These are phyloP conservation scores for Polyploca ridens DNA, from an alignment of 2,888 invertebrate genomes.

Conservation along the genomic window DNA sequence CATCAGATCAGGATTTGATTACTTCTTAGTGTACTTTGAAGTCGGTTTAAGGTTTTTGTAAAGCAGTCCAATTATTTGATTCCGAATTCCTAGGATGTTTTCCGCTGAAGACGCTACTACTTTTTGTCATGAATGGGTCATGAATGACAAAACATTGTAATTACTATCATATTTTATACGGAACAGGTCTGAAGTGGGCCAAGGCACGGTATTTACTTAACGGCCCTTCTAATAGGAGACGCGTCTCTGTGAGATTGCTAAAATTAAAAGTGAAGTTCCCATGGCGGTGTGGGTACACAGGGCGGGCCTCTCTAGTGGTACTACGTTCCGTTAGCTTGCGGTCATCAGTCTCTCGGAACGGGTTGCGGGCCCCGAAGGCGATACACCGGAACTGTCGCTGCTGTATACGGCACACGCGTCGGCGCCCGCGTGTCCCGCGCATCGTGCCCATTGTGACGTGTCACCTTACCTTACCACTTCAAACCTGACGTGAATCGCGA, in stretches of 20 bases:
- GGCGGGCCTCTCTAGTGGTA: conserved; percentile 61
- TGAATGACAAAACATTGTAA: conserved; percentile 44
- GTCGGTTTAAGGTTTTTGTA: too few relatives aligned
- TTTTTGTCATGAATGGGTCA: conserved; percentile 16
- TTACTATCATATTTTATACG: conserved; percentile 48
- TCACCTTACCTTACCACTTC: conserved; percentile 21
- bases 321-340: conserved; percentile 76
- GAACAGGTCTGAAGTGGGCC: conserved; percentile 51
- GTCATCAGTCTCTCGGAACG: conserved; percentile 75
- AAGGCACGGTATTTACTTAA: conserved; percentile 50
- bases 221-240: conserved; percentile 51
- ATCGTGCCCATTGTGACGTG: conserved; percentile 1
- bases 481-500: conserved; percentile 18
- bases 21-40: too few relatives aligned
- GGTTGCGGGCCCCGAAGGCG: conserved; percentile 67
- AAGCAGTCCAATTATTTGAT: too few relatives aligned
- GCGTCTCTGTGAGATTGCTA: conserved; percentile 44
- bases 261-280: conserved; percentile 57
- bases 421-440: conserved; percentile 37
- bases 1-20: too few relatives aligned
- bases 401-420: conserved; percentile 63
- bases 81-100: conserved; percentile 12
- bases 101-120: conserved; percentile 11
- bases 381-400: conserved; percentile 72
- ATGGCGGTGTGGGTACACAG: conserved; percentile 50